Percentiles rank a stretch among this genome's conserved stretches.
These are phyloP conservation scores for Plectropomus leopardus DNA, from an alignment of 2,113 vertebrate genomes.

Conservation along the genomic window DNA sequence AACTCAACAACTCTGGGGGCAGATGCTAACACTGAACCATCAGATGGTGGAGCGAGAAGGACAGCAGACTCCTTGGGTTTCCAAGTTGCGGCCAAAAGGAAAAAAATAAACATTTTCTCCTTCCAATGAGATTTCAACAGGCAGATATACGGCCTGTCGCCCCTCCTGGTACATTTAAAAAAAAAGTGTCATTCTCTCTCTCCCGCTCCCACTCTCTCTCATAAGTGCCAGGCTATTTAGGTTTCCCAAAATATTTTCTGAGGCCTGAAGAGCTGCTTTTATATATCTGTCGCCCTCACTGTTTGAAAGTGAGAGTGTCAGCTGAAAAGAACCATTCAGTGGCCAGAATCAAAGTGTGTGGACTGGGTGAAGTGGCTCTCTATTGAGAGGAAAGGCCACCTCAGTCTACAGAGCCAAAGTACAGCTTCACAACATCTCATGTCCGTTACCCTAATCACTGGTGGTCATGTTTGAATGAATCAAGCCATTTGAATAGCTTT, in stretches of 20 bases:
- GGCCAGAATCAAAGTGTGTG: conserved; percentile 77
- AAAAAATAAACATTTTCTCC: conserved; percentile 77
- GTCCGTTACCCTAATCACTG: conserved; percentile 18
- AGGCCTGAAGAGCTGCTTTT: conserved; percentile 81
- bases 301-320: conserved; percentile 69
- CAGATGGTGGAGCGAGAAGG: conserved; percentile 63
- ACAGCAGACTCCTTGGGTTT: conserved; percentile 76
- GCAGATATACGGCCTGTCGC: conserved; percentile 73
- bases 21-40: conserved; percentile 65
- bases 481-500: not conserved
- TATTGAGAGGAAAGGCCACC: conserved; percentile 69
- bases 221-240: conserved; percentile 82
- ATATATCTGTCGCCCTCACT: conserved; percentile 74
- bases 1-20: conserved; percentile 48
- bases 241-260: conserved; percentile 86
- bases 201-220: conserved; percentile 40
- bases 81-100: conserved; percentile 75
- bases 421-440: conserved; percentile 8
- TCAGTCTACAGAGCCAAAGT: conserved; percentile 59
- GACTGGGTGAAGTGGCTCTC: conserved; percentile 70
- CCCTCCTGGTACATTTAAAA: conserved; percentile 62
- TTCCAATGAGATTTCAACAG: conserved; percentile 75
- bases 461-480: conserved; percentile 34
- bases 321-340: conserved; percentile 83
- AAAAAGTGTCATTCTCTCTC: conserved; percentile 67